Evolutionary conservation across 2,888 invertebrate species (phyloP).

Genomic region (Spisula solida): DNA sequence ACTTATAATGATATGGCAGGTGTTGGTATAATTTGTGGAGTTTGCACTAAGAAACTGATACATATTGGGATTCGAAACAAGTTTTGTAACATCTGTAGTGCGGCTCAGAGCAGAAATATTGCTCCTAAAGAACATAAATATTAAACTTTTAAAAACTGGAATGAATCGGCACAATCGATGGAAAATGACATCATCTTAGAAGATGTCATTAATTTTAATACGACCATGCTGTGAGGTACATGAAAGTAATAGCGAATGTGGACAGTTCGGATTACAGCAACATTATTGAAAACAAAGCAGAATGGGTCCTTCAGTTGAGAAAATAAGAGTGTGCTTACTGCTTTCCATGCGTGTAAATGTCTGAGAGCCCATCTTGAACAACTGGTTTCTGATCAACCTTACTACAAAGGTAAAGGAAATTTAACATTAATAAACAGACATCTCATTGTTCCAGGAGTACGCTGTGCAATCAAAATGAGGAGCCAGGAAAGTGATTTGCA

Average conservation of each 20-base stretch:
- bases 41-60: conserved; percentile 25
- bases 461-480: conserved; percentile 26
- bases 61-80: conserved; percentile 49
- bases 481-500: background rate
- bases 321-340: no score
- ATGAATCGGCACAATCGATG: conserved; percentile 28
- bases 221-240: background rate
- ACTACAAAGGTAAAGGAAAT: conserved; percentile 32
- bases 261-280: conserved; percentile 26
- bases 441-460: background rate
- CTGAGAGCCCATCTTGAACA: conserved; percentile 20
- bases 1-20: conserved; percentile 51
- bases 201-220: background rate
- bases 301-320: conserved; percentile 17
- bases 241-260: conserved; percentile 43
- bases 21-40: conserved; percentile 34
- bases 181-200: conserved; percentile 51
- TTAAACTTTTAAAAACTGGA: conserved; percentile 55
- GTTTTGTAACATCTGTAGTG: conserved; percentile 35
- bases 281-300: conserved; percentile 13
- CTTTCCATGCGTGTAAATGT: conserved; percentile 39
- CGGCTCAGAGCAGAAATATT: background rate
- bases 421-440: background rate
- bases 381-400: background rate
- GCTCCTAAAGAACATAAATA: conserved; percentile 41